phyloP scores from a whole-genome alignment of 2,113 vertebrate species.

The Pseudorectes ferrugineus region DNA sequence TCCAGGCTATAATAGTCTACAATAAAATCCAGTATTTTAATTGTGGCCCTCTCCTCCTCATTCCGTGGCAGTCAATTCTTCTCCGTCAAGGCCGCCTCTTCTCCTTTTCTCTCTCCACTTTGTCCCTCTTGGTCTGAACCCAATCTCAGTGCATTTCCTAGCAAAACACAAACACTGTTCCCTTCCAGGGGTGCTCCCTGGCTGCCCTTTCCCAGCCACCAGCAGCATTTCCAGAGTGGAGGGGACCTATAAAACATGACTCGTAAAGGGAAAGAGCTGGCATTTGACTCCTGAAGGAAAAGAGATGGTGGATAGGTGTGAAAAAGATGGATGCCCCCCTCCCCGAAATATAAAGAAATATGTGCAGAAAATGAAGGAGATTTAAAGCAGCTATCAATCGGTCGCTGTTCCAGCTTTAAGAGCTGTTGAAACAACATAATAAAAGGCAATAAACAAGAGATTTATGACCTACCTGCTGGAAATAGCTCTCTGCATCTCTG shows the following conservation, averaged over 20 bases:
- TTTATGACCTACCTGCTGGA: conserved; percentile 69
- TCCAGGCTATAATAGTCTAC: neutral
- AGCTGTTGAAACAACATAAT: conserved; percentile 84
- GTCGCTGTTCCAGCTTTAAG: conserved; percentile 74
- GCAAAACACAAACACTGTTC: neutral
- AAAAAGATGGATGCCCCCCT: conserved; percentile 21
- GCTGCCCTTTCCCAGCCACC: conserved; percentile 10
- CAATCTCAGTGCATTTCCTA: neutral
- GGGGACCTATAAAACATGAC: conserved; percentile 53
- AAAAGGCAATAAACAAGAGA: conserved; percentile 77
- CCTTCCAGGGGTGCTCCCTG: neutral
- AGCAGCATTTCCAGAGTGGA: neutral
- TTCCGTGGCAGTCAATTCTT: neutral
- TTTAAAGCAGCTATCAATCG: conserved; percentile 74
- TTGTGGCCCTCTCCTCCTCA: neutral
- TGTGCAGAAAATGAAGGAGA: conserved; percentile 69
- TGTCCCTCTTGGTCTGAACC: neutral
- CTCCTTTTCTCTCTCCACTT: neutral
- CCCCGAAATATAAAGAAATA: conserved; percentile 66
- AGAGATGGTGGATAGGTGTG: neutral
- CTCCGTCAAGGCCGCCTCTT: neutral
- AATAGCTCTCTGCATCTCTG: conserved; percentile 46
- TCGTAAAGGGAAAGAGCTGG: conserved; percentile 36
- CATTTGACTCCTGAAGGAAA: conserved; percentile 59
- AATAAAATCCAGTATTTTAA: conserved; percentile 11